phyloP scores from a whole-genome alignment of 2,797 vertebrate genomes.

The Setipinna tenuifilis region DNA sequence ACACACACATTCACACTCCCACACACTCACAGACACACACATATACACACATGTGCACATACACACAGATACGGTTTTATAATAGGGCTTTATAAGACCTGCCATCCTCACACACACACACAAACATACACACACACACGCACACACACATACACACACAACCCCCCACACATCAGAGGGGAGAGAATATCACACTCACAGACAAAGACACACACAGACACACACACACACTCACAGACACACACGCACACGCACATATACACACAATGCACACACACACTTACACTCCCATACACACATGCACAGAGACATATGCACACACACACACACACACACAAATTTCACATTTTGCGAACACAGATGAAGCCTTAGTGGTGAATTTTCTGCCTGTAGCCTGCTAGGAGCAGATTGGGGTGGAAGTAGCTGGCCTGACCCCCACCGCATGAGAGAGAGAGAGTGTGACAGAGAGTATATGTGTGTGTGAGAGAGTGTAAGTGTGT shows the following conservation, averaged over 20 bases:
- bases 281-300: too few species aligned
- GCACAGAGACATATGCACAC: too few species aligned
- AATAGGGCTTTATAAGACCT: constrained; percentile 57
- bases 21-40: not conserved
- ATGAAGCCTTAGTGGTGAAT: not conserved
- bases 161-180: too few species aligned
- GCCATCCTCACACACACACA: constrained; percentile 35
- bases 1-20: not conserved
- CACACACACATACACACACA: not conserved
- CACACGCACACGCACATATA: too few species aligned
- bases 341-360: too few species aligned
- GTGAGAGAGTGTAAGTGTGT: too few species aligned
- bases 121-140: constrained; percentile 7
- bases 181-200: not conserved
- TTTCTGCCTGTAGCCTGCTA: constrained; percentile 9
- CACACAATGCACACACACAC: constrained; percentile 36
- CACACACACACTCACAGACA: too few species aligned
- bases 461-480: too few species aligned
- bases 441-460: constrained; percentile 29
- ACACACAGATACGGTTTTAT: constrained; percentile 63
- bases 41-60: too few species aligned
- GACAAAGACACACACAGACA: too few species aligned
- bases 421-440: constrained; percentile 56
- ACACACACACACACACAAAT: not conserved
- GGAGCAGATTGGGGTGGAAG: constrained; percentile 60